Base-by-base conservation (phyloP, 2,797 vertebrate genomes). In the Miichthys miiuy region DNA sequence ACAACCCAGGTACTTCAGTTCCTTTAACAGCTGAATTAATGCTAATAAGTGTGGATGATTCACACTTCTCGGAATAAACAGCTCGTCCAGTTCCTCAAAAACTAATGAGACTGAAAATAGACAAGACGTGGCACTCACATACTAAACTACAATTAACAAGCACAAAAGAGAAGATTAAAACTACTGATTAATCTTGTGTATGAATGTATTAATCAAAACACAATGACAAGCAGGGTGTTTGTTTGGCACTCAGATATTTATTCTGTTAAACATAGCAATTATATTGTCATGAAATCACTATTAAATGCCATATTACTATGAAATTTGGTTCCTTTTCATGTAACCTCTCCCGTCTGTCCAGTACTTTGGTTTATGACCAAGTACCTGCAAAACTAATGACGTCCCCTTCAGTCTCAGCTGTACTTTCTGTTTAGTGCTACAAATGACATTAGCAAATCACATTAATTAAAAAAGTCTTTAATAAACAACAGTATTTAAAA, bases 1-100 rank as follows among this genome's bases (percentile, higher is more conserved):
- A 98, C 93, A 99, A 98, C 88, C 96, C 97, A 93, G 98, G 98
- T 98, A 79, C 42, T 6, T 61, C 20, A 1, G 38, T 67, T 46
- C 41, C 23, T 61, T 69, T 13, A 51, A 27, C 23, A 42, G 20
- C 8, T 21, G 21, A 62, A 34, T 9, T 44, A 51, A 73, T 52
- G 6, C 38, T n/a, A 58, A 77, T 30, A 3, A 41, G 30, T 25
- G 30, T 41, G 17, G 38, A 55, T 67, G 18, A 67, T 58, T 64
- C 51, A 54, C 51, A 23, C 18, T 48, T 62, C 17, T 67, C 48
- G 17, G 67, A 67, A 47, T 30, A 62, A 58, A 71, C 5, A 9
- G 13, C n/a, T 25, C 11, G 14, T 70, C 18, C 51, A 58, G n/a
- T 27, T 64, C 52, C 52, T 25, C 42, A n/a, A 68, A 50, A 18